Evolutionary conservation across 1,140 invertebrate genomes (phyloP), one percentile per base, ranked within the genome.

Genomic region (Zaprionus kolodkinae): DNA sequence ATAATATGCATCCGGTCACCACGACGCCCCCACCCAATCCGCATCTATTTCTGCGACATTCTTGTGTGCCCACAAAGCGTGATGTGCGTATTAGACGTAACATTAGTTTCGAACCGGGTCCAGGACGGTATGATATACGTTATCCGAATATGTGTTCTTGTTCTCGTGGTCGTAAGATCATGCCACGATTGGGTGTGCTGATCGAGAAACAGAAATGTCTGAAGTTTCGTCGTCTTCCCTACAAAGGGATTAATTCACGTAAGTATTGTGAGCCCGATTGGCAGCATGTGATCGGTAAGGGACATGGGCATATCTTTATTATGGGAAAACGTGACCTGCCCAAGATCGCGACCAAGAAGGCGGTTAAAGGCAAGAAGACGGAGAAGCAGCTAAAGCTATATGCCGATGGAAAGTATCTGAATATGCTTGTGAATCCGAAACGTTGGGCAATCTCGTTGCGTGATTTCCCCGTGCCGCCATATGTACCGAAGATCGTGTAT

Each of bases 381-480:
- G 89, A 88, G 12, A 88, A 89, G 45, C 76, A 63, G 0, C 33
- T 88, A 7, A 77, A 62, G 17, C 50, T 92, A 33, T 91, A 74
- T n/a, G 81, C 84, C n/a, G 91, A 92, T 55, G 62, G 72, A 17
- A 91, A 89, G 57, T 92, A 92, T 43, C 63, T 91, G 0, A 79
- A 83, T 27, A 92, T 92, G 91, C 55, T 92, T 6, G 74, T 36
- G 3, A 73, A 85, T 68, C 91, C 91, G 0, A 9, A 12, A 2
- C 76, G 63, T 0, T 13, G 30, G 7, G 10, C 45, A 0, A 76
- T 91, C 1, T 89, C 79, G 0, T 33, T 48, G 0, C 67, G 84
- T 0, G 4, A 17, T 1, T 74, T 61, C 4, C 65, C 77, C 0
- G 21, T 89, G 1, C 2, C 57, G 0, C 62, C 76, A 0, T 73